Evolutionary conservation across 2,113 vertebrate species (phyloP).

Genomic region (Neogale vison): DNA sequence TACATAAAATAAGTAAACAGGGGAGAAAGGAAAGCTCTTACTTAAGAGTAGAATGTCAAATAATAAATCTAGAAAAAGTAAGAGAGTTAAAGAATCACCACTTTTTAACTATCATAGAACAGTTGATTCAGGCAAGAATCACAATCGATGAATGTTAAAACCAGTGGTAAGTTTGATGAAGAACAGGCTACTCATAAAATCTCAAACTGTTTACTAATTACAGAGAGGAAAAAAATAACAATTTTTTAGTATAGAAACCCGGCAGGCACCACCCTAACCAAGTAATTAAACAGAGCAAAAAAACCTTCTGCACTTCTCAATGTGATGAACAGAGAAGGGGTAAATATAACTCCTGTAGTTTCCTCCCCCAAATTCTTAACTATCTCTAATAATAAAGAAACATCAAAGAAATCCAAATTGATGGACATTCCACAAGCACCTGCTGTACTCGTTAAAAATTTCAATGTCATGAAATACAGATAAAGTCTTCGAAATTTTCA

Average conservation of each 20-base stretch:
- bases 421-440: not conserved
- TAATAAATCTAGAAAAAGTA: conserved; percentile 24
- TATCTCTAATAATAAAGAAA: conserved; percentile 18
- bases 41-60: conserved; percentile 3
- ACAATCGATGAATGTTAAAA: conserved; percentile 20
- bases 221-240: not conserved
- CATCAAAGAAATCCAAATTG: conserved; percentile 20
- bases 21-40: not conserved
- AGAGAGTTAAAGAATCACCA: not conserved
- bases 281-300: not conserved
- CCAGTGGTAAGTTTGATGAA: not conserved
- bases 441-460: not conserved
- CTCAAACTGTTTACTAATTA: not conserved
- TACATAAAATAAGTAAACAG: not conserved
- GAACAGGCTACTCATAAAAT: not conserved
- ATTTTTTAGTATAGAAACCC: not conserved
- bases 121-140: not conserved
- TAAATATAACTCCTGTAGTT: not conserved
- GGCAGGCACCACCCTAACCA: not conserved
- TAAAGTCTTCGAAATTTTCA: conserved; percentile 11
- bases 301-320: not conserved
- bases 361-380: not conserved
- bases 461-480: conserved; percentile 8
- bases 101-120: not conserved
- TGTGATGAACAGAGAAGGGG: not conserved